A percentile compares a stretch with the other conserved stretches of the same genome.
Conservation (phyloP, 2,797 vertebrate species). For the Bradypus variegatus region DNA sequence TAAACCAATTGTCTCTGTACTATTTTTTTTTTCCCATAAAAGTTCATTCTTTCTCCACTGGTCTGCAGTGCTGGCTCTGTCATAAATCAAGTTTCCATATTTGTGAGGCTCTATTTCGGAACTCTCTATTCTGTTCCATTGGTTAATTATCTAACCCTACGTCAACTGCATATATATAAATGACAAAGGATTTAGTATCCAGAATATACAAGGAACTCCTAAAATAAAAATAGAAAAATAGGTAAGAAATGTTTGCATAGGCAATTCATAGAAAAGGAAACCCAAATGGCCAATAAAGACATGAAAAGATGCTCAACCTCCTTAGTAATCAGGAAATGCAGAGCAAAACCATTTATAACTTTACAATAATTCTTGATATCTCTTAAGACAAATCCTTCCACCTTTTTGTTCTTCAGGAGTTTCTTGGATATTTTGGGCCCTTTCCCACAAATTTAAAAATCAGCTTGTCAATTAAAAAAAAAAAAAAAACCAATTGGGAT, state of each 20-base stretch:
- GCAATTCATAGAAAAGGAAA: not conserved
- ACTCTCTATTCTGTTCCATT: not conserved
- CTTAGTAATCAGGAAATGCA: too few species aligned
- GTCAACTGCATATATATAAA: not conserved
- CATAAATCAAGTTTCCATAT: not conserved
- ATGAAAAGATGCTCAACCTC: not conserved
- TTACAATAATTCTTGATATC: too few species aligned
- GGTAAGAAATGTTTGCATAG: not conserved
- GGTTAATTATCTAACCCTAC: not conserved
- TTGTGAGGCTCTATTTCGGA: not conserved
- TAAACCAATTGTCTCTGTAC: not conserved
- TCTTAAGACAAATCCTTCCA: too few species aligned
- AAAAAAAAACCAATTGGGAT: too few species aligned
- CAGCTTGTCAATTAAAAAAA: too few species aligned
- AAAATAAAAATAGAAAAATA: not conserved
- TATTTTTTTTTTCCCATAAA: not conserved
- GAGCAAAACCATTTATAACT: too few species aligned
- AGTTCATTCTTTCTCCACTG: not conserved
- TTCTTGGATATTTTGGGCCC: too few species aligned
- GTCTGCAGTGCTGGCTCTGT: not conserved
- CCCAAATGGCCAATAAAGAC: not conserved
- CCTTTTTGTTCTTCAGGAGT: too few species aligned
- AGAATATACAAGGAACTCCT: not conserved
- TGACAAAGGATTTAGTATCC: not conserved
- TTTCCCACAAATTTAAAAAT: too few species aligned